Base-by-base conservation (phyloP, 2,797 vertebrate genomes). In the Phoebastria nigripes region DNA sequence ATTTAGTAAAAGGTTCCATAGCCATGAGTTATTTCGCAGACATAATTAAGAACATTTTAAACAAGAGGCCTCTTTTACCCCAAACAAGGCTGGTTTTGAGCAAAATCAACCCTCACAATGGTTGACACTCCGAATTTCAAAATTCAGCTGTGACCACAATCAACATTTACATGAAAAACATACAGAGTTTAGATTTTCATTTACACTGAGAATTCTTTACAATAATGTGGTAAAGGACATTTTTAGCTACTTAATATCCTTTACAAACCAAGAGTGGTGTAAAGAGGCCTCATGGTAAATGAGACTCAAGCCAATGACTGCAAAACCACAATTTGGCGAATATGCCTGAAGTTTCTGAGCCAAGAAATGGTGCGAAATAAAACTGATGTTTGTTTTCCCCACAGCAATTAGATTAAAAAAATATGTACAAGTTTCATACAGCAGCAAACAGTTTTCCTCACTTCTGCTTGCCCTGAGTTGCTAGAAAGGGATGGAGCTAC, bases 281-380 rank as follows among this genome's bases (percentile, higher is more conserved):
- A 95, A 95, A 95, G 95, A 93, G 92, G 90, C 95, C 92, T 95
- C 93, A 96, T 82, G 93, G 90, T 93, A 96, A 94, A 94, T 65
- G 87, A 95, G 93, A 87, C 61, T 89, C 90, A 92, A 89, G 82
- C 94, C 95, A 94, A 14, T 74, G 92, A 93, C 90, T 95, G 92
- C 42, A 92, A 96, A 96, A 96, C 96, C 96, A 89, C 95, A 97
- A 91, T 95, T 74, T 94, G 96, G 93, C 71, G 5, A 96, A 87
- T 89, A 33, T n/a, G 83, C 55, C 78, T 47, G 28, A 65, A 42
- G 78, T 73, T 92, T 63, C 83, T 20, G 74, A 92, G 95, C 94
- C 96, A 97, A 95, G 74, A 97, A 95, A 97, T 96, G 96, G 96
- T 96, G 95, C 15, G 88, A 96, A 96, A 96, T 96, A 96, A 96